phyloP scores from a whole-genome alignment of 2,113 vertebrate species.

The Puffinus mauretanicus region DNA sequence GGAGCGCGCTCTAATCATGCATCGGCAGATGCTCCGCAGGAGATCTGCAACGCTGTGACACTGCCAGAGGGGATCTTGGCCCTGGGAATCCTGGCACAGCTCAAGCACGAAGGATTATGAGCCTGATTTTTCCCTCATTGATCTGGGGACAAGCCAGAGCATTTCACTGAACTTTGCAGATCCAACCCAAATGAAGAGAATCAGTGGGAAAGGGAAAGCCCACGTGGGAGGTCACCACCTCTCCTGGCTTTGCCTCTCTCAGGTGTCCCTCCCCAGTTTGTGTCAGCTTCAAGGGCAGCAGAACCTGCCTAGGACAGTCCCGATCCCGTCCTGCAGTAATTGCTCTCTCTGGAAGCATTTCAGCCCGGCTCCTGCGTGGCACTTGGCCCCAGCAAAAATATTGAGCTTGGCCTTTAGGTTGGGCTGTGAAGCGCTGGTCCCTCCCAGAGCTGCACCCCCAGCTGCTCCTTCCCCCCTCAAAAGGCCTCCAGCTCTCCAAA shows the following conservation, averaged over 20 bases:
- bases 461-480: not conserved
- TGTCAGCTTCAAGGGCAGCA: not conserved
- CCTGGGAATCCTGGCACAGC: not conserved
- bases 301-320: not conserved
- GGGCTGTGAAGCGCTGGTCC: not conserved
- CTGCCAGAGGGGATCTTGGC: not conserved
- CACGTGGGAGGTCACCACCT: rapidly evolving
- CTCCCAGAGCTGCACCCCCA: not conserved
- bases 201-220: not conserved
- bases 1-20: not conserved
- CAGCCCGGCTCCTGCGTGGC: not conserved
- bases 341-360: not conserved
- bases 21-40: not conserved
- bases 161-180: not conserved
- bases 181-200: not conserved
- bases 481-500: not conserved
- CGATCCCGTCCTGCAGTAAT: rapidly evolving
- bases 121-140: not conserved
- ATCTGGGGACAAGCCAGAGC: not conserved
- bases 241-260: not conserved
- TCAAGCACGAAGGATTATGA: not conserved
- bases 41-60: not conserved
- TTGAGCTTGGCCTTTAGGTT: not conserved
- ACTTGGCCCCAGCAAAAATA: not conserved
- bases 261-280: not conserved